Percentiles rank a stretch among this genome's conserved stretches.
Conservation (phyloP, 2,888 invertebrate genomes). For the Holacanthella duospinosa region DNA sequence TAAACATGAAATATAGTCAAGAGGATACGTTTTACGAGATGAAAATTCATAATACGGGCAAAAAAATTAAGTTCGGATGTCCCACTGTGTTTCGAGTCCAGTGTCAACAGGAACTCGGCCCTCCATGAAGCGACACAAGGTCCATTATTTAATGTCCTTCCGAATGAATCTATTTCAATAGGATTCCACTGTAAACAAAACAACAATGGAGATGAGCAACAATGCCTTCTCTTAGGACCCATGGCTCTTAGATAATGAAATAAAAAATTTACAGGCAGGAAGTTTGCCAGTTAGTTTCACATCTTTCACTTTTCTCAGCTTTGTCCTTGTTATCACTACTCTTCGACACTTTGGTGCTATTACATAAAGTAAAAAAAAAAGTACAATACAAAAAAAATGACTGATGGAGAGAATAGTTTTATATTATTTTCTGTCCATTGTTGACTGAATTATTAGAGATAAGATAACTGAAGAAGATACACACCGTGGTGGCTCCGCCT, state of each 20-base stretch:
- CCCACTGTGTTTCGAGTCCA: constrained; percentile 4
- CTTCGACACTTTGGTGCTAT: neutral
- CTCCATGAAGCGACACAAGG: constrained; percentile 7
- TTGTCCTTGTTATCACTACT: neutral
- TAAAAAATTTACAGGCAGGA: neutral
- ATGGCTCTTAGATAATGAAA: neutral
- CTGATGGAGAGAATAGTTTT: too few species aligned
- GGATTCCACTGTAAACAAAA: neutral
- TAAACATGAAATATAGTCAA: too few species aligned
- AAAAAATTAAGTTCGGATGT: too few species aligned
- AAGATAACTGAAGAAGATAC: too few species aligned
- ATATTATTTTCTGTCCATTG: too few species aligned
- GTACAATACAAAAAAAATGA: neutral
- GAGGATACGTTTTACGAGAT: too few species aligned
- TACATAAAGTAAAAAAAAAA: neutral
- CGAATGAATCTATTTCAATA: neutral
- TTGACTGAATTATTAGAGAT: too few species aligned
- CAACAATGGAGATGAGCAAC: neutral
- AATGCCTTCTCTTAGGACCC: neutral
- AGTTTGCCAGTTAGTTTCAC: neutral
- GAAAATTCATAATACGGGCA: too few species aligned
- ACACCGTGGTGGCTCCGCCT: too few species aligned
- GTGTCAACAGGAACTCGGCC: constrained; percentile 7
- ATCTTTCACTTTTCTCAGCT: neutral
- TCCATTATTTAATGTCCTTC: neutral